These are phyloP conservation scores for Rhyacichthys aspro DNA, from an alignment of 2,797 vertebrate species.

Conservation along the genomic window DNA sequence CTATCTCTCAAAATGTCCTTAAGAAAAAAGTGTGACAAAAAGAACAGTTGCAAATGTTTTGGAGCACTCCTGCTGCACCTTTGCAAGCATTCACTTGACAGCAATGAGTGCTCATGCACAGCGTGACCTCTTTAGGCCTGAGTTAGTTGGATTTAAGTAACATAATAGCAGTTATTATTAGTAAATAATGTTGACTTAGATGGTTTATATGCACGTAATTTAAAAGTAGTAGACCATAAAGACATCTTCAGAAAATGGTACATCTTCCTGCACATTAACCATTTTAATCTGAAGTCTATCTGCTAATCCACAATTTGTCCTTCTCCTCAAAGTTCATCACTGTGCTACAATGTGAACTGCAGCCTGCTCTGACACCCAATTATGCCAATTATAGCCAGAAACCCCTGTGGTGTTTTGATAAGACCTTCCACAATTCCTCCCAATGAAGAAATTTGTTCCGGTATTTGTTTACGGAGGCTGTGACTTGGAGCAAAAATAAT, in stretches of 20 bases:
- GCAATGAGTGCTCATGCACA: no score
- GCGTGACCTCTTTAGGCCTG: no score
- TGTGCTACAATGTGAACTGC: conserved; percentile 62
- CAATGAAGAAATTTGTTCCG: conserved; percentile 79
- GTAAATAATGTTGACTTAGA: neutral
- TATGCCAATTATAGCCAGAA: conserved; percentile 76
- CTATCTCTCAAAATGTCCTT: conserved; percentile 78
- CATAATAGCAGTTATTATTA: no score
- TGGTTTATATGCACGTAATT: neutral
- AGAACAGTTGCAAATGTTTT: conserved; percentile 60
- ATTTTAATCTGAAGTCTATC: conserved; percentile 52
- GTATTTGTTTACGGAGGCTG: conserved; percentile 78
- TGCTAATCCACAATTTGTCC: conserved; percentile 57
- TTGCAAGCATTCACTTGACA: conserved; percentile 4
- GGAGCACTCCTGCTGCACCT: conserved; percentile 62
- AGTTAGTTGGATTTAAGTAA: no score
- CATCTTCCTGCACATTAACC: conserved; percentile 13
- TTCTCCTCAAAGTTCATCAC: conserved; percentile 60
- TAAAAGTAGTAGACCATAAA: no score
- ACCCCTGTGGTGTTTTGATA: conserved; percentile 79
- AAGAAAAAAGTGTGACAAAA: conserved; percentile 64
- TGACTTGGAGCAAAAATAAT: conserved; percentile 75
- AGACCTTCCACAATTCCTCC: conserved; percentile 75
- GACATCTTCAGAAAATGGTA: no score
- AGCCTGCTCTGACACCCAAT: conserved; percentile 69